Conservation (phyloP, 1,140 invertebrate species). For the Panagrolaimus sp. region DNA sequence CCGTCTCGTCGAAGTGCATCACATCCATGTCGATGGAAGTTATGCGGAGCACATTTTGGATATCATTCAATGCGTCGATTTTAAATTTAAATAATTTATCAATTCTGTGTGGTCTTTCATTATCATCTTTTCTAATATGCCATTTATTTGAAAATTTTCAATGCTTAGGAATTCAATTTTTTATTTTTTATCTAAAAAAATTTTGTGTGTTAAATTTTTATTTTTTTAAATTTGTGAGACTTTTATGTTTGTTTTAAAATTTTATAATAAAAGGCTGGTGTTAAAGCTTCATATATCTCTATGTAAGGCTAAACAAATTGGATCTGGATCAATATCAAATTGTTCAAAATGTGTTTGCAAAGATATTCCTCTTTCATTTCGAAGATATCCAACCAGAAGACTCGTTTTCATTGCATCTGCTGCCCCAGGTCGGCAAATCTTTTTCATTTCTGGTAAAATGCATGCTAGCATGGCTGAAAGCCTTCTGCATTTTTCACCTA, state of each 20-base stretch:
- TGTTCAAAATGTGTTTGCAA: neutral
- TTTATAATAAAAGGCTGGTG: too few species aligned
- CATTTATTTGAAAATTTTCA: too few species aligned
- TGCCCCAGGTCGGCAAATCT: neutral
- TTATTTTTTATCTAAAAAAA: too few species aligned
- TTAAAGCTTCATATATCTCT: conserved; percentile 10
- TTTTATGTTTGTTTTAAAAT: too few species aligned
- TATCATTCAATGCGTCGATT: conserved; percentile 7
- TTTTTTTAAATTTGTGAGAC: too few species aligned
- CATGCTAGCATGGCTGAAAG: neutral
- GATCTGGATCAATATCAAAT: conserved; percentile 6
- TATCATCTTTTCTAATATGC: too few species aligned
- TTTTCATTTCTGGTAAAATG: neutral
- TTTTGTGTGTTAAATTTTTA: too few species aligned
- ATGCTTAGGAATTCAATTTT: too few species aligned
- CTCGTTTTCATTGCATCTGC: neutral
- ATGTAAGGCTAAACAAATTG: conserved; percentile 13
- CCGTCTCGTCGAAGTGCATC: conserved; percentile 14
- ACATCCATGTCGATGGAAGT: conserved; percentile 13
- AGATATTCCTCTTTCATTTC: neutral
- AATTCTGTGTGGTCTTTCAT: neutral
- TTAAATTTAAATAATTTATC: neutral
- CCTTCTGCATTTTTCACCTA: neutral
- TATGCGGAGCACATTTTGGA: conserved; percentile 12
- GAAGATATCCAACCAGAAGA: conserved; percentile 5